These are phyloP conservation scores for Cryptoprocta ferox DNA, from an alignment of 2,797 vertebrate species.

Conservation along the genomic window DNA sequence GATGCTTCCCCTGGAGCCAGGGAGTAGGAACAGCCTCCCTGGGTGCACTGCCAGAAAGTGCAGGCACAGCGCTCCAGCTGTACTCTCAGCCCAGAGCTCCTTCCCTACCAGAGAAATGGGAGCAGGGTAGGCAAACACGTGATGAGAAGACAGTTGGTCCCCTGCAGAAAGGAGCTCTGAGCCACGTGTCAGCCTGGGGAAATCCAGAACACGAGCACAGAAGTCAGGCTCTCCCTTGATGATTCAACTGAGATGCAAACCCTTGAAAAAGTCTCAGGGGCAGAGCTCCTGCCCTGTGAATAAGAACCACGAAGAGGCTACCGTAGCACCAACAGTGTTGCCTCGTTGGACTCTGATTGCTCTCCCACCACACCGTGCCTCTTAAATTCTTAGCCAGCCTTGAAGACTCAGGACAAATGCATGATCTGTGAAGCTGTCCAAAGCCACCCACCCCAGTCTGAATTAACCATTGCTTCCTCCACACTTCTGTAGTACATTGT, in stretches of 20 bases:
- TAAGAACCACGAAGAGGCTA: neutral
- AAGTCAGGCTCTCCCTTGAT: neutral
- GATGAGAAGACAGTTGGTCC: neutral
- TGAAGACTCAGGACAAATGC: neutral
- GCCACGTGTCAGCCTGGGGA: neutral
- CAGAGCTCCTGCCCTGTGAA: neutral
- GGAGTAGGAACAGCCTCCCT: no score
- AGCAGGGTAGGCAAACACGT: neutral
- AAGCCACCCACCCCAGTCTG: neutral
- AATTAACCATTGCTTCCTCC: neutral
- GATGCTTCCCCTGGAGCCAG: neutral
- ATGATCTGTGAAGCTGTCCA: neutral
- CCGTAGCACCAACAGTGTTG: accelerated
- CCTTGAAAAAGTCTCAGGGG: neutral
- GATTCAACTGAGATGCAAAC: neutral
- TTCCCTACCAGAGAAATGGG: neutral
- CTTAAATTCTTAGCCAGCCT: neutral
- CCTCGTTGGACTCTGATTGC: neutral
- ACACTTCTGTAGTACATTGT: neutral
- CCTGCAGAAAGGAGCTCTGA: neutral
- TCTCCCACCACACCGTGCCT: neutral
- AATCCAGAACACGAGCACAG: neutral
- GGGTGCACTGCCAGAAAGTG: no score
- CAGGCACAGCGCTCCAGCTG: neutral
- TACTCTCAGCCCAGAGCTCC: neutral